Evolutionary conservation across 1,140 invertebrate genomes (phyloP).

Genomic region (Ptiloglossa arizonensis): DNA sequence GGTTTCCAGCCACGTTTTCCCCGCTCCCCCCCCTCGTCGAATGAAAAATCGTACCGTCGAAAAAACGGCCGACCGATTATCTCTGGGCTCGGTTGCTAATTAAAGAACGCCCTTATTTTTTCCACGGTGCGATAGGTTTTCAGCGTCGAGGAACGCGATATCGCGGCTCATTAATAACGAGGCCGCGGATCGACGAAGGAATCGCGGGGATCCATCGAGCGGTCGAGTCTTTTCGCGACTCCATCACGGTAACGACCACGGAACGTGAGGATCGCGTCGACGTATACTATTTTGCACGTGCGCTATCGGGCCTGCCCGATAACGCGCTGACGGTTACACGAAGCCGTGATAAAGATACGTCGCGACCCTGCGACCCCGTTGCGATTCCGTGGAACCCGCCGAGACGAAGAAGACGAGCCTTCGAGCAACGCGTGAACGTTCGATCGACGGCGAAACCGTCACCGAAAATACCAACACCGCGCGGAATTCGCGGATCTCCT

Average conservation of each 20-base stretch:
- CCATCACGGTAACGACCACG: slow-evolving; percentile 11
- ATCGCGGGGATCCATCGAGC: background rate
- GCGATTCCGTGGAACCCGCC: slow-evolving; percentile 68
- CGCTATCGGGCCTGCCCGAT: slow-evolving; percentile 68
- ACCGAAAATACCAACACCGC: no score
- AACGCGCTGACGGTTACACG: slow-evolving; percentile 68
- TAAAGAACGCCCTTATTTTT: slow-evolving; percentile 20
- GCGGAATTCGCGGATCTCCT: slow-evolving; percentile 6
- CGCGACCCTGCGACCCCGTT: slow-evolving; percentile 76
- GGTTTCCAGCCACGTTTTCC: no score
- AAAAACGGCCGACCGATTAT: no score
- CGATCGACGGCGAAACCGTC: background rate
- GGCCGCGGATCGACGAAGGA: slow-evolving; percentile 21
- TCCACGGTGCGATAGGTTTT: slow-evolving; percentile 15
- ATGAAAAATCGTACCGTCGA: background rate
- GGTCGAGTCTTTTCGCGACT: background rate
- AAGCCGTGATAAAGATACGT: slow-evolving; percentile 75
- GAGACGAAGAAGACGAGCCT: slow-evolving; percentile 27
- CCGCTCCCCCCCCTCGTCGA: no score
- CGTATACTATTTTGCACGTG: slow-evolving; percentile 77
- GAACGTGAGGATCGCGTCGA: slow-evolving; percentile 61
- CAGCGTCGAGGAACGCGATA: slow-evolving; percentile 23
- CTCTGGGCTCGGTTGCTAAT: background rate
- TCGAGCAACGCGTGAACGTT: background rate
- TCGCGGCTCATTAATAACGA: slow-evolving; percentile 42